These are phyloP conservation scores for Pseudomyrmex concolor DNA, from an alignment of 1,140 invertebrate genomes.

Conservation along the genomic window DNA sequence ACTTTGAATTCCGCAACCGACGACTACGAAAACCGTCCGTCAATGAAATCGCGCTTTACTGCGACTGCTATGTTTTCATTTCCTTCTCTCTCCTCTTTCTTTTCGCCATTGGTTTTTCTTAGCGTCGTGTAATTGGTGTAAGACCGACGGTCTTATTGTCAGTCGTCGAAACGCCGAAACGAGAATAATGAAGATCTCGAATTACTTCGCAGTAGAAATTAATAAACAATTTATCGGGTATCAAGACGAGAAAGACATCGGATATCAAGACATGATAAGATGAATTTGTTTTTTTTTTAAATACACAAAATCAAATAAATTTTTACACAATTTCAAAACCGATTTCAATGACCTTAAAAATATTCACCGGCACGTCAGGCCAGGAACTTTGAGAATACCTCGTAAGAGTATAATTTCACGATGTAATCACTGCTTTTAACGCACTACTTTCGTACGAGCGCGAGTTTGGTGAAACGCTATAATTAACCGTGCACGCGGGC, in stretches of 20 bases:
- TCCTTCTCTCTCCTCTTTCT: neutral
- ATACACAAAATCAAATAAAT: too few species aligned
- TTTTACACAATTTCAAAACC: too few species aligned
- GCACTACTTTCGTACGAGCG: neutral
- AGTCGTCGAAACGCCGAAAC: neutral
- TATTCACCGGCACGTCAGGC: too few species aligned
- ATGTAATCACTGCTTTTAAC: neutral
- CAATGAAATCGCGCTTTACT: constrained; percentile 40
- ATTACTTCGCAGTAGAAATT: too few species aligned
- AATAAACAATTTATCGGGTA: too few species aligned
- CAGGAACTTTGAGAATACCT: neutral
- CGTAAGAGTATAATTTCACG: neutral
- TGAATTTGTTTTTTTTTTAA: too few species aligned
- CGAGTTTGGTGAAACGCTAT: constrained; percentile 19
- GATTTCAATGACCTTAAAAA: too few species aligned
- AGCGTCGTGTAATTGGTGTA: too few species aligned
- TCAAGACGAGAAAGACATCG: too few species aligned
- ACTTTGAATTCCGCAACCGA: constrained; percentile 65
- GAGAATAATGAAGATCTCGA: neutral
- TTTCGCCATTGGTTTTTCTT: neutral
- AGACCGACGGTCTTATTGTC: neutral
- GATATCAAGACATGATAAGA: too few species aligned
- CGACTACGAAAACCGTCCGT: constrained; percentile 38
- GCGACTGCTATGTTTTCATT: neutral
- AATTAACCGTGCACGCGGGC: constrained; percentile 40